A percentile compares a stretch with the other conserved stretches of the same genome.
Conservation (phyloP, 2,888 invertebrate genomes). For the Asteroscopus sphinx region DNA sequence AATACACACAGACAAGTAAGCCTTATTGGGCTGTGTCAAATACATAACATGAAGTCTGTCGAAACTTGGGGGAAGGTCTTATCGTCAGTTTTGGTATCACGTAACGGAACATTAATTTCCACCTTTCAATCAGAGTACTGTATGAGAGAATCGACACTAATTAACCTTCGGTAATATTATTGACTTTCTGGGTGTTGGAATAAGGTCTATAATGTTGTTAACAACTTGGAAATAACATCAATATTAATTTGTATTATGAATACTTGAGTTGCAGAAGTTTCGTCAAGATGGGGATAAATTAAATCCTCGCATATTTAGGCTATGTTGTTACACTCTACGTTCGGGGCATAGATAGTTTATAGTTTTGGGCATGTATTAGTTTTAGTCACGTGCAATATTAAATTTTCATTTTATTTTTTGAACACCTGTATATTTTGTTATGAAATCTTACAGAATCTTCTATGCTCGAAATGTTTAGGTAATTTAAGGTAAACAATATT, state of each 20-base stretch:
- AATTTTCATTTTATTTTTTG: too few species aligned
- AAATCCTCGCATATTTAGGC: neutral
- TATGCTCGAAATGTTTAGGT: too few species aligned
- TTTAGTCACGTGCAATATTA: too few species aligned
- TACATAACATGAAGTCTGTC: slow-evolving; percentile 4
- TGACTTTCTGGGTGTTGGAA: neutral
- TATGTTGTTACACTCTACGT: neutral
- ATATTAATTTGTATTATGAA: neutral
- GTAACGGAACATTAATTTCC: slow-evolving; percentile 46
- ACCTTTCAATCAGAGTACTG: slow-evolving; percentile 26
- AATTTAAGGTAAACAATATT: too few species aligned
- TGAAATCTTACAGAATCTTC: too few species aligned
- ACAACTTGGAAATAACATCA: neutral
- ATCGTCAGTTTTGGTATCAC: slow-evolving; percentile 12
- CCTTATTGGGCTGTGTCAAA: too few species aligned
- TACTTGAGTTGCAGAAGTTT: neutral
- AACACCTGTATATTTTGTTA: too few species aligned
- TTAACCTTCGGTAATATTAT: slow-evolving; percentile 12
- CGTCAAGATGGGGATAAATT: neutral
- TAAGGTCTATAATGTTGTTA: neutral
- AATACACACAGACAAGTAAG: too few species aligned
- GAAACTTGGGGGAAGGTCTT: slow-evolving; percentile 18
- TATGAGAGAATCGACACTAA: slow-evolving; percentile 4
- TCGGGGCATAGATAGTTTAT: neutral
- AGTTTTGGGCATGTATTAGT: too few species aligned